These are phyloP conservation scores for Pachycephus smyrnensis DNA, from an alignment of 2,888 invertebrate genomes.

Conservation along the genomic window DNA sequence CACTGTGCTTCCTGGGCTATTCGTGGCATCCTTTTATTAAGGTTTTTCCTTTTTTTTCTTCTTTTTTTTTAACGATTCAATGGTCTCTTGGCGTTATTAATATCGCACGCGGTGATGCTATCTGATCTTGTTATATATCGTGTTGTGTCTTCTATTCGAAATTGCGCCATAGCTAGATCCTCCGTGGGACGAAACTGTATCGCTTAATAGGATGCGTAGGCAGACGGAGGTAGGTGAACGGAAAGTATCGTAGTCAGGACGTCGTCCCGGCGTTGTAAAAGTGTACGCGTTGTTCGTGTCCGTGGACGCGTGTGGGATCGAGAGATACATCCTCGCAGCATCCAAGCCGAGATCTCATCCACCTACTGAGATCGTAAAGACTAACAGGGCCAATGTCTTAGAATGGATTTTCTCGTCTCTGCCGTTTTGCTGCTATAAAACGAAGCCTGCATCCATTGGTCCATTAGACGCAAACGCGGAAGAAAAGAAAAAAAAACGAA, in stretches of 20 bases:
- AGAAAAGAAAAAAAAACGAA: no score
- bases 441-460: neutral
- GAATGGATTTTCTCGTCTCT: neutral
- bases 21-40: neutral
- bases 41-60: neutral
- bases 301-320: neutral
- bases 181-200: neutral
- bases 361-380: slow-evolving; percentile 4
- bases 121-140: neutral
- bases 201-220: neutral
- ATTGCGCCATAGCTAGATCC: neutral
- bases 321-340: slow-evolving; percentile 2
- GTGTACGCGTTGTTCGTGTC: neutral
- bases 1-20: neutral
- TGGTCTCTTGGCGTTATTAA: neutral
- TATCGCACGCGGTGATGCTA: neutral
- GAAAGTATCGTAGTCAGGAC: neutral
- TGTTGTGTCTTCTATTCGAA: neutral
- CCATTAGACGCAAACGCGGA: neutral
- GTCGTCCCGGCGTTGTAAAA: neutral
- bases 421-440: neutral
- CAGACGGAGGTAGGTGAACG: neutral
- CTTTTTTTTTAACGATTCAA: neutral
- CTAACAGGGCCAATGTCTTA: neutral
- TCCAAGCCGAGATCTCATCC: neutral